Evolutionary conservation across 2,113 vertebrate species (phyloP).

Genomic region (Tetrax tetrax): DNA sequence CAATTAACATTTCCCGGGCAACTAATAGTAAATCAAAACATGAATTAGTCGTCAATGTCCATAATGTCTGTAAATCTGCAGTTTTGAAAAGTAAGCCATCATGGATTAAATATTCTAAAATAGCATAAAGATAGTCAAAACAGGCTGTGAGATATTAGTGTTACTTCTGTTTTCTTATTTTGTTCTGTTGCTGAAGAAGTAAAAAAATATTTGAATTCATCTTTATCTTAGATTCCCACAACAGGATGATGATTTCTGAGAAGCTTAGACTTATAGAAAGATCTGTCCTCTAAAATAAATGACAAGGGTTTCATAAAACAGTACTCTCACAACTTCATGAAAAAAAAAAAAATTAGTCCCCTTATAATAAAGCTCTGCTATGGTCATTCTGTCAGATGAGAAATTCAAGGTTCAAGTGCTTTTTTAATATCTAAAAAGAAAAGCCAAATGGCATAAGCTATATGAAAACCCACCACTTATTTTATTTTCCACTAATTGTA

Average conservation of each 20-base stretch:
- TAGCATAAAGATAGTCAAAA: neutral
- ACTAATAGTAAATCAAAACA: neutral
- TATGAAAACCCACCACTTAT: neutral
- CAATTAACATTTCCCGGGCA: neutral
- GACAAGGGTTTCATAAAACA: neutral
- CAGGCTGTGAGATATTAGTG: neutral
- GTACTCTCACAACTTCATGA: neutral
- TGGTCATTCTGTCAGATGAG: neutral
- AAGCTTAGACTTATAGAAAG: neutral
- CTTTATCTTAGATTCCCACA: neutral
- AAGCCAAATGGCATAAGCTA: neutral
- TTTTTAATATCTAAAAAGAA: neutral
- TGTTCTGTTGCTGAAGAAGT: neutral
- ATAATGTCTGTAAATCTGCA: neutral
- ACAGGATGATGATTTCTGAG: neutral
- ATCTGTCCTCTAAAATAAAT: neutral
- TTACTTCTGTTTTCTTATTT: neutral
- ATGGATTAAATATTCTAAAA: neutral
- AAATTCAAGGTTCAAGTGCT: neutral
- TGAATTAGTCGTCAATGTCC: neutral
- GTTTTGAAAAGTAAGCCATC: neutral
- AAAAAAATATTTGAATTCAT: neutral
- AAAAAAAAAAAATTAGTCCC: neutral
- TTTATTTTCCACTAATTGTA: constrained; percentile 8
- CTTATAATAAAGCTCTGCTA: neutral